A percentile compares a stretch with the other conserved stretches of the same genome.
phyloP scores from a whole-genome alignment of 2,113 vertebrate species.

The Himantopus leucocephalus region DNA sequence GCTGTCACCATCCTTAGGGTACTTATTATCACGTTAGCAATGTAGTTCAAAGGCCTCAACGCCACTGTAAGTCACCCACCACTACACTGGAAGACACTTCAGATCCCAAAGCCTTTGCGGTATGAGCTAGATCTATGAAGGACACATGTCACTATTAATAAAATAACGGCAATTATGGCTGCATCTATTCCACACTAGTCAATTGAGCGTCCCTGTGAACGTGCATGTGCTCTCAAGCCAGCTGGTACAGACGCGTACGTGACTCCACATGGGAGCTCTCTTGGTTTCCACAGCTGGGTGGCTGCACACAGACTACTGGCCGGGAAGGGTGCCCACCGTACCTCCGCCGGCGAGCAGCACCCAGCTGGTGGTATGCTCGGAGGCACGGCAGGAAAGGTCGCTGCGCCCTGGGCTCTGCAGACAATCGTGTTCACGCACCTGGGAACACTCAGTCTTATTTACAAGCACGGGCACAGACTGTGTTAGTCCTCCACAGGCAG shows the following conservation, averaged over 20 bases:
- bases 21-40: accelerated
- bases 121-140: neutral
- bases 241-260: neutral
- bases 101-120: neutral
- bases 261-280: neutral
- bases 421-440: accelerated
- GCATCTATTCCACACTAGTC: too few relatives aligned
- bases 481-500: neutral
- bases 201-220: accelerated
- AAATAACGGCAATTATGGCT: neutral
- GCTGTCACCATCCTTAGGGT: accelerated
- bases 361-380: accelerated
- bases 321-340: neutral
- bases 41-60: neutral
- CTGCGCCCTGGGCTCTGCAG: neutral
- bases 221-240: neutral
- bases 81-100: neutral
- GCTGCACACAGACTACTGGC: too few relatives aligned
- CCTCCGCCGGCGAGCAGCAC: accelerated
- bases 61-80: neutral
- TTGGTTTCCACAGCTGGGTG: neutral
- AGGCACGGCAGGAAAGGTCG: neutral
- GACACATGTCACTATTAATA: neutral
- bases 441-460: neutral
- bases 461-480: neutral